Percentiles rank a stretch among this genome's conserved stretches.
These are phyloP conservation scores for Sigmodon hispidus DNA, from an alignment of 2,113 vertebrate genomes.

Conservation along the genomic window DNA sequence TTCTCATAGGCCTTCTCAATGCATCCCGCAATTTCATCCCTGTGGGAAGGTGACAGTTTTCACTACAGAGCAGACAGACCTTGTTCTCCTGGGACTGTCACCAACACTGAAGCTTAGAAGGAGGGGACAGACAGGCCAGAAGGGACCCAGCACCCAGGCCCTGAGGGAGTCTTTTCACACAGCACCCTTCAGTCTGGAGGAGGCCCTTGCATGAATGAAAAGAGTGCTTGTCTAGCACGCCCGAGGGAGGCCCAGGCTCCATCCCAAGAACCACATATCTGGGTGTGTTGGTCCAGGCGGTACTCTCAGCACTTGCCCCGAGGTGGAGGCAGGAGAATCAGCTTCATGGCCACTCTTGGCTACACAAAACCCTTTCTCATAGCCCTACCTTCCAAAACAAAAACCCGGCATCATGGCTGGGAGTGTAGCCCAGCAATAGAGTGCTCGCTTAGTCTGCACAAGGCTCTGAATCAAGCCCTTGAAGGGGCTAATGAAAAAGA, in stretches of 20 bases:
- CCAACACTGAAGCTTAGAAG: neutral
- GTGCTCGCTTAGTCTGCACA: neutral
- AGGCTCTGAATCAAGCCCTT: neutral
- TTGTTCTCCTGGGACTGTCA: neutral
- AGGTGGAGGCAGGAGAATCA: neutral
- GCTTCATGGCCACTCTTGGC: neutral
- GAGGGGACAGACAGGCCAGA: neutral
- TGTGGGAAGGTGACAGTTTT: conserved; percentile 78
- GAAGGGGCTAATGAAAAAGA: neutral
- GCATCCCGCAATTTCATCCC: conserved; percentile 95
- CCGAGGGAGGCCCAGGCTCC: neutral
- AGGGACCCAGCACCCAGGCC: neutral
- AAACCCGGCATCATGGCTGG: neutral
- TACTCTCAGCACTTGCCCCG: neutral
- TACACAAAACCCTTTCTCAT: neutral
- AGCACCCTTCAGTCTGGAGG: neutral
- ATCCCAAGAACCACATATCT: neutral
- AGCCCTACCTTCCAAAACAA: neutral
- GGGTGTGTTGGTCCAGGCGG: neutral
- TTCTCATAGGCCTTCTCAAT: conserved; percentile 96
- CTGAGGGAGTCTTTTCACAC: neutral
- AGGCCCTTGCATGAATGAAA: neutral
- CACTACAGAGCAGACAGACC: neutral
- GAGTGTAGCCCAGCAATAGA: neutral
- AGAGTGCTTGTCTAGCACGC: neutral